A percentile compares a stretch with the other conserved stretches of the same genome.
These are phyloP conservation scores for Scaptomyza cyrtandrae DNA, from an alignment of 2,888 invertebrate species.

Conservation along the genomic window DNA sequence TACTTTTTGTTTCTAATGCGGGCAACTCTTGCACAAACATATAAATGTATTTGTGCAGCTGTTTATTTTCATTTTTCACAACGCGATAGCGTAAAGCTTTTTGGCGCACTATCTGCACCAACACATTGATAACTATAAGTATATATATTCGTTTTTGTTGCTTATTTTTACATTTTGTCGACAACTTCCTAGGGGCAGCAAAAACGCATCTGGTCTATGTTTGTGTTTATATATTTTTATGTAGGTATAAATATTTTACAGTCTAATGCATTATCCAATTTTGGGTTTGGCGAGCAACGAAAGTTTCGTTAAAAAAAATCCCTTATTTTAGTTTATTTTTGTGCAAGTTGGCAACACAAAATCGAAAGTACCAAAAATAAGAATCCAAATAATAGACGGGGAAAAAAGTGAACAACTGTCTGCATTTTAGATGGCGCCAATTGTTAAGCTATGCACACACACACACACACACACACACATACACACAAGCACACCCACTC, in stretches of 20 bases:
- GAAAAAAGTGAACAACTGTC: slow-evolving; percentile 40
- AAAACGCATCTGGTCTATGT: slow-evolving; percentile 40
- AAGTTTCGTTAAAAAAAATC: slow-evolving; percentile 30
- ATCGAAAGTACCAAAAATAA: slow-evolving; percentile 64
- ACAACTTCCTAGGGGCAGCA: slow-evolving; percentile 33
- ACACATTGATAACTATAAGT: slow-evolving; percentile 1
- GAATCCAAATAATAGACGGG: slow-evolving; percentile 3
- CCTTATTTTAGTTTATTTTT: slow-evolving; percentile 10
- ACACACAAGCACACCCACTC: slow-evolving; percentile 22
- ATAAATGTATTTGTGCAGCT: slow-evolving; percentile 48
- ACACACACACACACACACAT: slow-evolving; percentile 17
- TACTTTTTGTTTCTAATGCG: slow-evolving; percentile 75
- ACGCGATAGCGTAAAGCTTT: slow-evolving; percentile 72
- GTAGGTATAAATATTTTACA: background rate
- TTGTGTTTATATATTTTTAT: background rate
- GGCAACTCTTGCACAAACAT: slow-evolving; percentile 19
- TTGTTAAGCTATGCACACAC: slow-evolving; percentile 19
- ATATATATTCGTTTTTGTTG: slow-evolving; percentile 7
- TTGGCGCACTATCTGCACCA: slow-evolving; percentile 55
- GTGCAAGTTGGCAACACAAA: slow-evolving; percentile 30
- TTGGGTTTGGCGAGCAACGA: slow-evolving; percentile 44
- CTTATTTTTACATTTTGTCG: slow-evolving; percentile 25
- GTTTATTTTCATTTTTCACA: slow-evolving; percentile 73
- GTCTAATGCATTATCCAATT: slow-evolving; percentile 40
- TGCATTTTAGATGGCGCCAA: slow-evolving; percentile 63